phyloP scores from a whole-genome alignment of 2,888 invertebrate genomes.

The Tipula helvola region DNA sequence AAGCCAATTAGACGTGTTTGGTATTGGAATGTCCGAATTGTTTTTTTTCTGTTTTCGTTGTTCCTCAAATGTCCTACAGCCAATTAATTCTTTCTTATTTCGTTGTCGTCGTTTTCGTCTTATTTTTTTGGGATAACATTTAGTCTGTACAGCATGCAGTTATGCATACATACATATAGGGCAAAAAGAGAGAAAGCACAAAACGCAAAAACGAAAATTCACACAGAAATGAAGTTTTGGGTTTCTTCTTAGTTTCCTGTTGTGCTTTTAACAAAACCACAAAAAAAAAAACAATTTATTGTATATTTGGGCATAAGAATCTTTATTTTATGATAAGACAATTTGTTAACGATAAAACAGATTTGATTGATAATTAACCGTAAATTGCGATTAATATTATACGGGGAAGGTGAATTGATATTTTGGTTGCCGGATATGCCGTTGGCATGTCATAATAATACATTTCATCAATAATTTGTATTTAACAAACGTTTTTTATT shows the following conservation, averaged over 20 bases:
- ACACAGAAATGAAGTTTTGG: background rate
- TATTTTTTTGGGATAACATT: background rate
- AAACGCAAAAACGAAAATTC: background rate
- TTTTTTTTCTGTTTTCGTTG: background rate
- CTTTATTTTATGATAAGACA: background rate
- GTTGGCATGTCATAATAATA: background rate
- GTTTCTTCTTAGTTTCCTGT: background rate
- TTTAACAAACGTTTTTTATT: no score
- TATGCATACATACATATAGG: background rate
- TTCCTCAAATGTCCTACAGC: slow-evolving; percentile 7
- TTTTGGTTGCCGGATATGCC: background rate
- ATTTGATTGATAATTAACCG: background rate
- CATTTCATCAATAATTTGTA: no score
- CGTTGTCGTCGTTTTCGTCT: background rate
- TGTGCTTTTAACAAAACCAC: background rate
- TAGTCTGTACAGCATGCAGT: background rate
- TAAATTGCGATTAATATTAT: background rate
- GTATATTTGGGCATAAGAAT: background rate
- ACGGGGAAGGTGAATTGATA: background rate
- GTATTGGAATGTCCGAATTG: slow-evolving; percentile 11
- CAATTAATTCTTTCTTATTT: slow-evolving; percentile 7
- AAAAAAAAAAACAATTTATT: background rate
- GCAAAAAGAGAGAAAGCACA: background rate
- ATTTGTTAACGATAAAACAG: background rate
- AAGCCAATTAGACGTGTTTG: slow-evolving; percentile 11